Evolutionary conservation across 2,113 vertebrate genomes (phyloP), one percentile per base, ranked within the genome.

Genomic region (Xyrauchen texanus): DNA sequence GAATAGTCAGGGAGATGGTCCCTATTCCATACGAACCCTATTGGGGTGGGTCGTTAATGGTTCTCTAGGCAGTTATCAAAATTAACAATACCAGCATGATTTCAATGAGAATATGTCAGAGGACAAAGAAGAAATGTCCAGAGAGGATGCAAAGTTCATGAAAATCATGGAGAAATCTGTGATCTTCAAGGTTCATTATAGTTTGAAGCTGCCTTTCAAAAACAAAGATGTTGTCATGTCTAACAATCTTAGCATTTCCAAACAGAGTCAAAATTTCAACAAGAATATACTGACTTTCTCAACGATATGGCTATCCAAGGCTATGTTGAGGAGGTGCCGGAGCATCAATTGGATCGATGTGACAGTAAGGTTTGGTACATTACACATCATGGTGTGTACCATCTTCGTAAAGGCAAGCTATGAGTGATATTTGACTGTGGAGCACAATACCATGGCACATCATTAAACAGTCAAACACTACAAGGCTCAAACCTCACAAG

Each of bases 361-460:
- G 67, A 68, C 12, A 52, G 61, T 7, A 83, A 69, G 11, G 67
- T 66, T 8, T 80, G 72, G 65, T 83, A 76, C 44, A 70, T 80
- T 15, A 72, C 53, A 0, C 78, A 83, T 13, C 82, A 83, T 21
- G 52, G 57, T 4, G 66, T 80, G 7, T 76, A 72, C 46, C 72
- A 77, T 4, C 61, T n/a, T 5, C 4, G 7, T 3, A 79, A 83
- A 10, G 15, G 42, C 12, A 83, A 78, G 10, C 6, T 77, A 8
- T 3, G 7, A 5, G 62, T 81, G 4, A 52, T 73, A 3, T 78
- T 78, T 69, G 61, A 78, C 34, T 73, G 68, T 73, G 62, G 15
- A 11, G 76, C 76, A 45, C 42, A 63, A 2, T 79, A n/a, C 34
- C 6, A 78, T 10, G 63, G 68, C 4, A 67, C 45, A 9, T 67